Conservation (phyloP, 2,888 invertebrate species). For the Spicauda simplicius region DNA sequence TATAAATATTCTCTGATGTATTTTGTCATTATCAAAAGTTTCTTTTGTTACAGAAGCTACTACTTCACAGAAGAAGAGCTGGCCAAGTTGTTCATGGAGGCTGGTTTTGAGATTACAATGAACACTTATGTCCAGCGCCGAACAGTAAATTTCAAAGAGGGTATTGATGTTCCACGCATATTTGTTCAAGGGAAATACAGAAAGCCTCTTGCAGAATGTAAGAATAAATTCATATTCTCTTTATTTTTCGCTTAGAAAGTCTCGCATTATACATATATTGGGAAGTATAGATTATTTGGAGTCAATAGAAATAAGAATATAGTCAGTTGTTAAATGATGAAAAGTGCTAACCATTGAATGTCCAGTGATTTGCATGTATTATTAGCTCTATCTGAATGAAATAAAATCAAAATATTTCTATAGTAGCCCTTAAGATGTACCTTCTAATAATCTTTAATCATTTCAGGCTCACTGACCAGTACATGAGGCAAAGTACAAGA, state of each 20-base stretch:
- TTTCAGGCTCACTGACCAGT: not conserved
- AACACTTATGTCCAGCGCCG: slow-evolving; percentile 93
- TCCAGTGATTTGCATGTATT: slow-evolving; percentile 81
- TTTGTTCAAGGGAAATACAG: slow-evolving; percentile 96
- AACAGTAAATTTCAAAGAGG: slow-evolving; percentile 96
- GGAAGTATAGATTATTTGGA: no score
- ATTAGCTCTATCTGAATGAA: slow-evolving; percentile 80
- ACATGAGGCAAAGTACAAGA: no score
- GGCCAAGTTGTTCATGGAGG: slow-evolving; percentile 85
- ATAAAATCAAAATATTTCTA: not conserved
- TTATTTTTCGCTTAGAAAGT: no score
- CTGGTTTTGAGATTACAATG: slow-evolving; percentile 88
- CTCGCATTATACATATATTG: no score
- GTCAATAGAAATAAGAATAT: no score
- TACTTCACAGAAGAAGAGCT: slow-evolving; percentile 92
- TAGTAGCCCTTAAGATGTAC: not conserved
- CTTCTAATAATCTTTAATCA: not conserved
- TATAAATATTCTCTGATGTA: no score
- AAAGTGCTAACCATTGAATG: slow-evolving; percentile 80
- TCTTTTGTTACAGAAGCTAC: slow-evolving; percentile 86
- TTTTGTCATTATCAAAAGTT: not conserved
- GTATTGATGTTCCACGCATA: slow-evolving; percentile 94
- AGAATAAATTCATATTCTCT: slow-evolving; percentile 23
- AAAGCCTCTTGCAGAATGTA: slow-evolving; percentile 70
- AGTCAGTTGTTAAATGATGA: slow-evolving; percentile 68